Evolutionary conservation across 30 jellyfish, hydroid and myxozoan genomes (phyloP), one percentile per base, ranked within the genome.

Genomic region (Hydractinia echinata): DNA sequence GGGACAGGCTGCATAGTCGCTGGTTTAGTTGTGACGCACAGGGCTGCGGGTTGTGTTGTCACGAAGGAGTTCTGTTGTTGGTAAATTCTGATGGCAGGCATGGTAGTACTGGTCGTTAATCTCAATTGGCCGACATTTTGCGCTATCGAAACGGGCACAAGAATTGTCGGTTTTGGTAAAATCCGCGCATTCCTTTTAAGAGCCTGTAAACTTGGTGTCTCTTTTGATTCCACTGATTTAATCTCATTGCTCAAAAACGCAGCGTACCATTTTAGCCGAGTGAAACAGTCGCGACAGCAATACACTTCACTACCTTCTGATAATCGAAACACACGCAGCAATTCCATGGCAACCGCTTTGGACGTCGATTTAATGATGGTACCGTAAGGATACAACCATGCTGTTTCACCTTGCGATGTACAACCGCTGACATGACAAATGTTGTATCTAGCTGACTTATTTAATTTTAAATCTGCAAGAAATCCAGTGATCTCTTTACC

Each of bases 331-430:
- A 64, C 9, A 6, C 39, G 51, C 39, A n/a, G 51, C 7, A 13
- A 5, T 64, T 64, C 74, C 16, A n/a, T 64, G 39, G 39, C 51
- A 7, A 64, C 51, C 18, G 74, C 51, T 64, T 64, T 64, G 9
- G 74, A 13, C 4, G 51, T n/a, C 19, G 19, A 51, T 64, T 51
- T 64, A n/a, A 64, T n/a, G 39, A 64, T 64, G 39, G 19, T 6
- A 13, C 39, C 74, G 51, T n/a, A 64, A 13, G 74, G 74, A 64
- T 64, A 64, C 74, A 64, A 64, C 74, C 74, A 64, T 64, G 74
- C 74, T 6, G 51, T n/a, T n/a, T 64, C 51, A 6, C 74, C 74
- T 4, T 44, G 7, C 19, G 74, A 64, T 6, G 39, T 51, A 64
- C 74, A 64, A n/a, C 74, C 74, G 10, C 39, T 64, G 74, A 64